A percentile compares a stretch with the other conserved stretches of the same genome.
Conservation (phyloP, 1,140 invertebrate species). For the Helicoverpa armigera region DNA sequence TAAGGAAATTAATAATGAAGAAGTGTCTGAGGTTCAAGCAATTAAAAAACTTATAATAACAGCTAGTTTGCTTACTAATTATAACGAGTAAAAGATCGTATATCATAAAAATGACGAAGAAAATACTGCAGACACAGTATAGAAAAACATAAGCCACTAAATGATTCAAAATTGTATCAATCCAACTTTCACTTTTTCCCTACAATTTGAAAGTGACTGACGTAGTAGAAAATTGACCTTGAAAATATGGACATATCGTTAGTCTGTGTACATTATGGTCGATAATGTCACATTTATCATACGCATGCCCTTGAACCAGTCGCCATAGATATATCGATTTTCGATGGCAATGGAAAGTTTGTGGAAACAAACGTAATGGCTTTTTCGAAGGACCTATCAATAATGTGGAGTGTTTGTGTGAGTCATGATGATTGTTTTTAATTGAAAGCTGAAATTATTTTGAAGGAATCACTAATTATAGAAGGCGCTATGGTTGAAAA, state of each 20-base stretch:
- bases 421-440: not conserved
- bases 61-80: no score
- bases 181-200: not conserved
- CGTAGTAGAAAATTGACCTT: not conserved
- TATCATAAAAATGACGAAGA: no score
- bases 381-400: conserved; percentile 9
- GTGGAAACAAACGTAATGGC: no score
- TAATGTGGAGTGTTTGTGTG: not conserved
- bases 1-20: no score
- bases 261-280: not conserved
- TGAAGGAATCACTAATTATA: no score
- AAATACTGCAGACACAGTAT: no score
- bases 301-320: conserved; percentile 1
- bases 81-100: no score
- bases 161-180: not conserved
- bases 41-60: no score
- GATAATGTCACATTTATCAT: conserved; percentile 20
- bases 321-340: not conserved
- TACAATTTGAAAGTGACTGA: not conserved
- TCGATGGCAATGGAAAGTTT: conserved; percentile 10
- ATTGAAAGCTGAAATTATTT: not conserved
- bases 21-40: no score
- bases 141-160: no score
- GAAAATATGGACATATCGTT: not conserved
- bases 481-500: no score